phyloP scores from a whole-genome alignment of 2,113 vertebrate genomes.

The Oostethus manadensis region DNA sequence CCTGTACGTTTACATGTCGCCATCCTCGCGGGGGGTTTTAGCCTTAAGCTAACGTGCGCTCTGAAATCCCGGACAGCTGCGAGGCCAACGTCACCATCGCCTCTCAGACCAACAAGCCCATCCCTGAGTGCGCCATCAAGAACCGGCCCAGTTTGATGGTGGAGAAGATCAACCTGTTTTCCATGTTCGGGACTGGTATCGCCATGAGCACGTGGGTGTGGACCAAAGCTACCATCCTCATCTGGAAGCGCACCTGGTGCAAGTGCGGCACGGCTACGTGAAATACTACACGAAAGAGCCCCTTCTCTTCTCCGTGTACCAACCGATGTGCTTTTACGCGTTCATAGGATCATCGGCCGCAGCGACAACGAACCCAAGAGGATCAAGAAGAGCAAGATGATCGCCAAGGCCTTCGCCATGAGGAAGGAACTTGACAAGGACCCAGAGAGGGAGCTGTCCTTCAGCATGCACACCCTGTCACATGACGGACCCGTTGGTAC shows the following conservation, averaged over 20 bases:
- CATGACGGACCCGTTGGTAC: slow-evolving; percentile 93
- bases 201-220: slow-evolving; percentile 99
- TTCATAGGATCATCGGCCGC: slow-evolving; percentile 82
- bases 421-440: slow-evolving; percentile 91
- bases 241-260: slow-evolving; percentile 98
- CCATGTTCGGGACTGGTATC: slow-evolving; percentile 96
- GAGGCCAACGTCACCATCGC: slow-evolving; percentile 97
- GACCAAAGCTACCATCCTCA: slow-evolving; percentile 97
- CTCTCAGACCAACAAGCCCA: slow-evolving; percentile 89
- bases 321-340: background rate
- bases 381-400: slow-evolving; percentile 99
- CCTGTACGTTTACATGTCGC: slow-evolving; percentile 76
- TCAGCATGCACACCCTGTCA: slow-evolving; percentile 94
- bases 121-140: slow-evolving; percentile 93
- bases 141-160: slow-evolving; percentile 93
- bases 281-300: background rate
- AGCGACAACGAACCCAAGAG: slow-evolving; percentile 93
- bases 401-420: slow-evolving; percentile 94
- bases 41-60: background rate
- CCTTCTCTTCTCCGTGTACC: background rate
- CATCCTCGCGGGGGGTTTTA: too few species aligned
- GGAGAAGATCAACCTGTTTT: slow-evolving; percentile 98
- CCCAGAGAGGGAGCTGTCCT: slow-evolving; percentile 88
- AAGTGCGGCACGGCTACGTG: slow-evolving; percentile 69
- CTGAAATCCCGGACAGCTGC: slow-evolving; percentile 70